Evolutionary conservation across 2,113 vertebrate species (phyloP), one percentile per base, ranked within the genome.

Genomic region (Brachypteracias leptosomus): DNA sequence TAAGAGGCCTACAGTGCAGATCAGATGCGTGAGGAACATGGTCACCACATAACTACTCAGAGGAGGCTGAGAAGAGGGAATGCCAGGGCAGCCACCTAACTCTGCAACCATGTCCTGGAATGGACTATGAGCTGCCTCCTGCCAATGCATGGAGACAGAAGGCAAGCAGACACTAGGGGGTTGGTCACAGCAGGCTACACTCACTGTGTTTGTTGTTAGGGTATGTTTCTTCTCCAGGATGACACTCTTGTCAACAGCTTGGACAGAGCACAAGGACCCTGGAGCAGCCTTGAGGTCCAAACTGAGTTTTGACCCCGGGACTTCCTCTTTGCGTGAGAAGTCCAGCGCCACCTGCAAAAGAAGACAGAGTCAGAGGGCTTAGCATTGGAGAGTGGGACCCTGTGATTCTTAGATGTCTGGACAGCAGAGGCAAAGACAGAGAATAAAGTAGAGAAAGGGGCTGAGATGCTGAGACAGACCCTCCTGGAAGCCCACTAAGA

Each of bases 231-330:
- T 2, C 24, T 68, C 31, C 68, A 97, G 44, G 18, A 95, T 65
- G n/a, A 97, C 21, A 1, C 95, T 96, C 62, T 94, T 97, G 88
- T 97, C 97, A 36, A 97, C 92, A 90, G 96, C 96, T 20, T 26
- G 57, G 31, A 97, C 63, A 65, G 96, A 97, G 47, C 97, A 98
- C 61, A 97, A 26, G 31, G 97, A 97, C 4, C 97, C 96, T 24
- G 96, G 88, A 44, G 83, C 95, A 75, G 97, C 96, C 62, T 73
- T 91, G 31, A 97, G 14, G 12, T 96, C 22, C 68, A 98, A 80
- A 33, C 31, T 88, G 65, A 97, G 88, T 74, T 83, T 44, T 1
- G 88, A 87, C 6, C 96, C 96, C 0, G 91, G 97, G n/a, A 95
- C 83, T 33, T 90, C 71, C 61, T 97, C 93, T 47, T 95, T 81